A percentile compares a stretch with the other conserved stretches of the same genome.
Conservation (phyloP, 2,888 invertebrate genomes). For the Rhagium mordax region DNA sequence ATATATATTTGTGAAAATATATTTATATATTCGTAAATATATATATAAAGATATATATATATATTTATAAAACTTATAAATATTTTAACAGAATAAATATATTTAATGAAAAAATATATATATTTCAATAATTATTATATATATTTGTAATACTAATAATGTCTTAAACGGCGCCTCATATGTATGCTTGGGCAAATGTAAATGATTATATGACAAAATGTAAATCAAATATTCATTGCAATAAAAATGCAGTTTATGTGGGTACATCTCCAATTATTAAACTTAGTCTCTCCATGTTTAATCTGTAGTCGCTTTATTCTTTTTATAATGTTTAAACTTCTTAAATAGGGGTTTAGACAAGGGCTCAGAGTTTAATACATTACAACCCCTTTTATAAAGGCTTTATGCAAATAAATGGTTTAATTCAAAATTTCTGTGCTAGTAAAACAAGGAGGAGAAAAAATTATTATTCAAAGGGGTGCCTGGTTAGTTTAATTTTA, state of each 20-base stretch:
- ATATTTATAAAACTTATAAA: too few relatives aligned
- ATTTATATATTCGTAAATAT: too few relatives aligned
- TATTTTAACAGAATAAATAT: too few relatives aligned
- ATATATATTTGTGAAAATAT: too few relatives aligned
- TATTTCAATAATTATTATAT: too few relatives aligned
- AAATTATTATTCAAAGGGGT: conserved; percentile 56
- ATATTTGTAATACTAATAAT: too few relatives aligned
- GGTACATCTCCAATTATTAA: conserved; percentile 1
- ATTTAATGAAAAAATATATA: too few relatives aligned
- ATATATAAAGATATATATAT: too few relatives aligned
- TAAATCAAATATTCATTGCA: too few relatives aligned
- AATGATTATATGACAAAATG: background rate
- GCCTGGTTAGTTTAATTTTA: conserved; percentile 28
- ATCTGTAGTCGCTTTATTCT: conserved; percentile 39
- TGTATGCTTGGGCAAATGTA: too few relatives aligned
- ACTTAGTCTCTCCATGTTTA: conserved; percentile 31
- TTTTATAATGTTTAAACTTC: conserved; percentile 47
- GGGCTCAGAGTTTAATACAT: conserved; percentile 49
- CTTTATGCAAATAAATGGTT: conserved; percentile 58
- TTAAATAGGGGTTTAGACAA: conserved; percentile 48
- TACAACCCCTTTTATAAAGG: conserved; percentile 52
- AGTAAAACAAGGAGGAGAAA: conserved; percentile 53
- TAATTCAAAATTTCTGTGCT: conserved; percentile 53
- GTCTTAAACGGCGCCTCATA: too few relatives aligned
- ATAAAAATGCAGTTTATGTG: background rate